phyloP scores from a whole-genome alignment of 2,113 vertebrate genomes.

The Stercorarius parasiticus region DNA sequence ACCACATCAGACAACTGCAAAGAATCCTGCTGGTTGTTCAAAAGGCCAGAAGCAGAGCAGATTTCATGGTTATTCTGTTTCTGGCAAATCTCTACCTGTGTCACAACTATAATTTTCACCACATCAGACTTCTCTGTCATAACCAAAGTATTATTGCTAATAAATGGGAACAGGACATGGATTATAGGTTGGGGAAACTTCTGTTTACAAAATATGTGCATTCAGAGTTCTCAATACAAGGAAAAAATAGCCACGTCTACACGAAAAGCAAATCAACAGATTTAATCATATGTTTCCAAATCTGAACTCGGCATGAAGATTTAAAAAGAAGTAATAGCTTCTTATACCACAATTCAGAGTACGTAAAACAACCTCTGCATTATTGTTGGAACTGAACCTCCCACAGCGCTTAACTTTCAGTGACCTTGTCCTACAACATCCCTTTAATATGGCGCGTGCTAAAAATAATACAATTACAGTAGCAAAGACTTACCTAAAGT shows the following conservation, averaged over 20 bases:
- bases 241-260: constrained; percentile 37
- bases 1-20: constrained; percentile 47
- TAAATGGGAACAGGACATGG: background rate
- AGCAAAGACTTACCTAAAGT: constrained; percentile 29
- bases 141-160: constrained; percentile 54
- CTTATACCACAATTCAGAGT: background rate
- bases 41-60: constrained; percentile 13
- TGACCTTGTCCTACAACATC: constrained; percentile 56
- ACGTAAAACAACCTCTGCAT: constrained; percentile 46
- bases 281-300: constrained; percentile 68
- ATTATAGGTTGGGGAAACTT: constrained; percentile 50
- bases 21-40: background rate
- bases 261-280: constrained; percentile 13
- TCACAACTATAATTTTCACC: constrained; percentile 40
- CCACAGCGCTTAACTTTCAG: constrained; percentile 58
- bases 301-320: background rate
- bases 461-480: constrained; percentile 64
- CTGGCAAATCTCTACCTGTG: constrained; percentile 50
- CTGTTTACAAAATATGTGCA: constrained; percentile 47
- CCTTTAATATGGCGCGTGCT: constrained; percentile 23
- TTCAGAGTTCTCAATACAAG: constrained; percentile 22
- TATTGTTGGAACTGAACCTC: constrained; percentile 58
- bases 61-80: constrained; percentile 38
- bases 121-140: constrained; percentile 54
- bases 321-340: constrained; percentile 13